A percentile compares a stretch with the other conserved stretches of the same genome.
These are phyloP conservation scores for Centropus bengalensis DNA, from an alignment of 2,113 vertebrate species.

Conservation along the genomic window DNA sequence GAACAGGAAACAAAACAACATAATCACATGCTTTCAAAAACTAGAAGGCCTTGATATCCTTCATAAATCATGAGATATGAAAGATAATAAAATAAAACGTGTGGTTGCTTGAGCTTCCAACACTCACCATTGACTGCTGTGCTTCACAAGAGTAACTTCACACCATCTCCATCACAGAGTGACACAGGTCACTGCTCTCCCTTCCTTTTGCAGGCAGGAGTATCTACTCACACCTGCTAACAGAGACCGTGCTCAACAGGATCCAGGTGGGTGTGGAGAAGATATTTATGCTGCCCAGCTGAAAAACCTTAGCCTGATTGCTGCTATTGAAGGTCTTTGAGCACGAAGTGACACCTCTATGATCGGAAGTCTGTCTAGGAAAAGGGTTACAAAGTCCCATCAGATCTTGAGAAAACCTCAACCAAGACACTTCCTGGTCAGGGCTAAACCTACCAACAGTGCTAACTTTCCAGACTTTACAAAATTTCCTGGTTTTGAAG, in stretches of 20 bases:
- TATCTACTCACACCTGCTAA: neutral
- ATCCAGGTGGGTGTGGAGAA: neutral
- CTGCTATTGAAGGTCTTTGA: neutral
- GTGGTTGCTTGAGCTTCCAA: neutral
- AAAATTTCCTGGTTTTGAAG: neutral
- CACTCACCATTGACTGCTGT: neutral
- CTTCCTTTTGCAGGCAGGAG: neutral
- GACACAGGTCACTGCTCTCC: neutral
- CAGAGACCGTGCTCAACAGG: neutral
- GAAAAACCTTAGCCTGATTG: neutral
- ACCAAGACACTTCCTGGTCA: neutral
- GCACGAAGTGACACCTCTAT: neutral
- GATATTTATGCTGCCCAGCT: neutral
- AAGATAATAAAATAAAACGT: neutral
- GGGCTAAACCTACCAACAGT: neutral
- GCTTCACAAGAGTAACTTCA: neutral
- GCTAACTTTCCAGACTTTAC: neutral
- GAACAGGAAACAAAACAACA: conserved; percentile 4
- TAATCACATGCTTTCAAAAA: conserved; percentile 13
- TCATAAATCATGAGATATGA: conserved; percentile 1
- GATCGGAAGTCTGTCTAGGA: too few relatives aligned
- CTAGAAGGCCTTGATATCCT: conserved; percentile 18
- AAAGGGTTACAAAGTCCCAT: too few relatives aligned
- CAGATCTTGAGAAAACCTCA: neutral
- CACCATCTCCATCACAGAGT: neutral